phyloP scores from a whole-genome alignment of 2,797 vertebrate species.

The Betta splendens region DNA sequence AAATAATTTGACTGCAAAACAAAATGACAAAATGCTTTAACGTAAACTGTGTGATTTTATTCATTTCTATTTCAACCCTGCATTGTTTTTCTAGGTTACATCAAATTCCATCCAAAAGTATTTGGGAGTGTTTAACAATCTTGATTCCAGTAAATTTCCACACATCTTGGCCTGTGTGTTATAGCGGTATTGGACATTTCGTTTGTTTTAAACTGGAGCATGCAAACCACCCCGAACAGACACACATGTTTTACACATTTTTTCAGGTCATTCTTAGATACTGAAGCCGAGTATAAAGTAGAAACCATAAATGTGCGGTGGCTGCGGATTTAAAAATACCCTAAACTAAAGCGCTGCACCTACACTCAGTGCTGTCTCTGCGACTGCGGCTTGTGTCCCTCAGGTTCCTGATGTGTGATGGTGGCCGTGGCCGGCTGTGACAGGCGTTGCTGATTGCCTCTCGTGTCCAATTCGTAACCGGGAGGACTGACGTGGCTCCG shows the following conservation, averaged over 20 bases:
- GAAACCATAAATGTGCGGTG: not conserved
- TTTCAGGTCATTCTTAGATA: not conserved
- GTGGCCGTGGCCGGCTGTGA: slow-evolving; percentile 80
- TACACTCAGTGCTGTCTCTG: not conserved
- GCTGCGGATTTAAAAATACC: not conserved
- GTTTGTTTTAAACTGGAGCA: not conserved
- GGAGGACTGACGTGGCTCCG: slow-evolving; percentile 56
- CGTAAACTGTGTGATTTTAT: no score
- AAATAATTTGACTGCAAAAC: no score
- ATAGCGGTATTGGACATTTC: not conserved
- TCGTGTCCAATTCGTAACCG: slow-evolving; percentile 66
- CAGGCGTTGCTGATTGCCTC: slow-evolving; percentile 73
- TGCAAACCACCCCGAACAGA: not conserved
- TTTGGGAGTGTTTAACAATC: no score
- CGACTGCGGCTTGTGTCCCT: slow-evolving; percentile 15
- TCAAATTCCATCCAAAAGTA: no score
- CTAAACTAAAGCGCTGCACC: not conserved
- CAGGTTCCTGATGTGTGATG: slow-evolving; percentile 86
- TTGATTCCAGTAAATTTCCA: not conserved
- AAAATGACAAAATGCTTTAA: no score
- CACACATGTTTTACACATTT: not conserved
- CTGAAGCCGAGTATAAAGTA: not conserved
- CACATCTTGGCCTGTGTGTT: not conserved
- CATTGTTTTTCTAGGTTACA: no score
- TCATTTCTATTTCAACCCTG: no score